Base-by-base conservation (phyloP, 2,888 invertebrate species). In the Gandaritis pyraliata region DNA sequence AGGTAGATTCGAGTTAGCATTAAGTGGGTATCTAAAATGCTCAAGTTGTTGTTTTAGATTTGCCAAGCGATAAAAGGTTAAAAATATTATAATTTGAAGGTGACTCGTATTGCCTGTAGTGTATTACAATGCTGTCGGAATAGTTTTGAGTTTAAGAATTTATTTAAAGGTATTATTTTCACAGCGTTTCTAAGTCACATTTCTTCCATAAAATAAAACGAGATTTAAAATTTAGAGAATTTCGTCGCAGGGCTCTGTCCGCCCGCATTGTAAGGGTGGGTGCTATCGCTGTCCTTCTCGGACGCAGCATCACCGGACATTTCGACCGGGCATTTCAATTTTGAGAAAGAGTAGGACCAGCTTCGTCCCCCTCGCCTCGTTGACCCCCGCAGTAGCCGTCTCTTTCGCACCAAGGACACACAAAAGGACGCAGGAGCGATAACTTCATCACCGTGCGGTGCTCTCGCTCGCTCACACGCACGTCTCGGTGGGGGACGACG, bases 241-340 rank as follows among this genome's bases (percentile, higher is more conserved):
- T 86, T 85, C 83, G 86, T 86, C 86, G 90, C 85, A 87, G 85
- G 83, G 88, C 84, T 86, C 82, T 79, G 85, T 83, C 87, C 86
- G 87, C 89, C 90, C 91, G 92, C 89, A 90, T 87, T 85, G 88
- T 88, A 88, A 89, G 91, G 90, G 91, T 90, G 90, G 91, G 87
- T 87, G 89, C 84, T 91, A 91, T 90, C 86, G 90, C 91, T 82
- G 72, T 92, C 91, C 90, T 78, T 87, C 91, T 92, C 91, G 91
- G 91, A 91, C 92, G 88, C 90, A 91, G 91, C 92, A 88, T 91
- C 91, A 88, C 92, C 90, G 92, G 92, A 92, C 92, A 93, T 90
- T 92, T 92, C 92, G 92, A 91, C 92, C 92, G 92, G 92, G 92
- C 92, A 92, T 92, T 93, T 92, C 92, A 93, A 93, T 93, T 93